Conservation (phyloP, 2,797 vertebrate species). For the Glossophaga mutica region DNA sequence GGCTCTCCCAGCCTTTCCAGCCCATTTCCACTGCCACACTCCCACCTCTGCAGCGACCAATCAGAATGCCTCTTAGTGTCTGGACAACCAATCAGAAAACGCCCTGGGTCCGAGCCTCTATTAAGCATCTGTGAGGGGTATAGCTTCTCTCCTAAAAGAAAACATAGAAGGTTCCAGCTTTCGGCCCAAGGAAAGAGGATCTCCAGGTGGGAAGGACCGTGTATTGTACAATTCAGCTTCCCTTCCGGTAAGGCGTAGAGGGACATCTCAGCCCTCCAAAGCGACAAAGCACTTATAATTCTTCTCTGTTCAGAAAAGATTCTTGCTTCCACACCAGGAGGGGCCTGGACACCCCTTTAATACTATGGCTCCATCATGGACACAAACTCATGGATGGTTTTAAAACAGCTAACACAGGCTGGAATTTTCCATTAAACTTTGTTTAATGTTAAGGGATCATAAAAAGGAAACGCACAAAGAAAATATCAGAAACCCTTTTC, state of each 20-base stretch:
- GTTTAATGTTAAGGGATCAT: background rate
- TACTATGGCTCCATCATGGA: background rate
- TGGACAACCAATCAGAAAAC: background rate
- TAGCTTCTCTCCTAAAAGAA: background rate
- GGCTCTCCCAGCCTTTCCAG: background rate
- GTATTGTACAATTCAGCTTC: background rate
- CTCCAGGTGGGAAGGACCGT: background rate
- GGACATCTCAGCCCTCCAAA: background rate
- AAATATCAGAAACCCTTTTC: constrained; percentile 17
- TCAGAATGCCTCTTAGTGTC: background rate
- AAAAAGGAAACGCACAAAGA: constrained; percentile 1
- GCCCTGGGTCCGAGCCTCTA: background rate
- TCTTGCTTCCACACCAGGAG: background rate
- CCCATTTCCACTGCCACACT: background rate
- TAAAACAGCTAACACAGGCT: background rate
- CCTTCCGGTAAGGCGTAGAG: background rate
- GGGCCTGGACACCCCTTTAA: background rate
- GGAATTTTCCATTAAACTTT: constrained; percentile 17
- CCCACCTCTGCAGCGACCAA: background rate
- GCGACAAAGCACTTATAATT: background rate
- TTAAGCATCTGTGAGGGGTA: background rate
- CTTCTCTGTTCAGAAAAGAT: background rate
- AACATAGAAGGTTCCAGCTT: background rate
- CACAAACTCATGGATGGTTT: background rate
- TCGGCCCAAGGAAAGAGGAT: background rate